Conservation (phyloP, 92 coral and sea anemone genomes). For the Scolanthus callimorphus region DNA sequence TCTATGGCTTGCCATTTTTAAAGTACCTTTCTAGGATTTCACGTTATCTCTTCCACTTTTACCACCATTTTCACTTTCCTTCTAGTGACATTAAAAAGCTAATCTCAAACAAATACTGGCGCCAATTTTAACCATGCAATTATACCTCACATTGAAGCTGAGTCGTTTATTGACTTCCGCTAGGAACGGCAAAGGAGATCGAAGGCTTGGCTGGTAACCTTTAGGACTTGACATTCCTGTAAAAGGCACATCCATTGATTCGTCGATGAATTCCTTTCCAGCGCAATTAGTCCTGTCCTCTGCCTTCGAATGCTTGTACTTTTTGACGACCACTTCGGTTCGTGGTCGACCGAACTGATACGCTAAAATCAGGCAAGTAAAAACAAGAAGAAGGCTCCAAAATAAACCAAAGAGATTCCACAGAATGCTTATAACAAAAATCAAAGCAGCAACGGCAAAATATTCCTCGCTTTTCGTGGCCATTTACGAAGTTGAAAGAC, state of each 20-base stretch:
- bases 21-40: too few species aligned
- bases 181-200: background rate
- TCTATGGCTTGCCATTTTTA: too few species aligned
- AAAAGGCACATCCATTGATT: background rate
- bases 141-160: background rate
- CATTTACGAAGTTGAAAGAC: background rate
- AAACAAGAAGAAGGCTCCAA: background rate
- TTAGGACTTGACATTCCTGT: background rate
- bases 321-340: background rate
- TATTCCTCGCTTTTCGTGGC: background rate
- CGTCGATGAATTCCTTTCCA: background rate
- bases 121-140: background rate
- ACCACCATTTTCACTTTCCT: too few species aligned
- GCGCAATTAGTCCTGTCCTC: background rate
- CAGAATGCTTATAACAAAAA: background rate
- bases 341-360: background rate
- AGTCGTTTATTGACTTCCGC: background rate
- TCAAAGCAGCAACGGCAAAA: background rate
- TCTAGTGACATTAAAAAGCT: too few species aligned
- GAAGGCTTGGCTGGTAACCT: background rate
- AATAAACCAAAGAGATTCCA: background rate
- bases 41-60: too few species aligned
- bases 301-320: background rate
- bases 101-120: too few species aligned
- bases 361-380: background rate